Base-by-base conservation (phyloP, 2,797 vertebrate species). In the Pampus argenteus region DNA sequence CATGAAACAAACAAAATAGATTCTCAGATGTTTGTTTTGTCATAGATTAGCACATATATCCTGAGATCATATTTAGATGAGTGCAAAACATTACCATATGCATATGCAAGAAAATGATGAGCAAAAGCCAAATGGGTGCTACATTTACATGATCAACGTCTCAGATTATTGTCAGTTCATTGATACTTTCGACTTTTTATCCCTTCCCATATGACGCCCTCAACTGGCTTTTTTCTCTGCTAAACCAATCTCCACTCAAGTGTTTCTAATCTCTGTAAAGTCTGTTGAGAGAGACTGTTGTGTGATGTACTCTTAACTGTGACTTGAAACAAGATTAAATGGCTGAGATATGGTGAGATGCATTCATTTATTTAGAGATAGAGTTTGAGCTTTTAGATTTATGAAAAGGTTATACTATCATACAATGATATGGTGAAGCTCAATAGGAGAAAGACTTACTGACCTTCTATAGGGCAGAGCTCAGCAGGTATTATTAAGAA, bases 241-340 rank as follows among this genome's bases (percentile, higher is more conserved):
- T 51, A 71, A 83, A 84, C 76, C 77, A 56, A 65, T 81, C 81
- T 87, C 80, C 83, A 78, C 72, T 88, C 85, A 65, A 82, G 82
- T 83, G 83, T 86, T 80, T 86, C 79, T 88, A 88, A 86, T 88
- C 84, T 86, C 84, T 81, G 55, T 62, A 63, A 77, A 87, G 78
- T 85, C 83, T 86, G 76, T 44, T 40, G 78, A 79, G 81, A 85
- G 78, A 71, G 80, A 3, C 76, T 50, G 78, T 65, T 71, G 78
- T 58, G 62, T 72, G 74, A 88, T 55, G 68, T 72, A 57, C 81
- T 73, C 78, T 55, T 75, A 76, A 75, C 79, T 78, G 71, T 62
- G 65, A 77, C 77, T 84, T 40, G 45, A 79, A 81, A 84, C 73
- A 62, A 75, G 79, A 88, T 86, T 75, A 86, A 80, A 67, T 55